These are phyloP conservation scores for Melieria picta DNA, from an alignment of 2,888 invertebrate genomes.

Conservation along the genomic window DNA sequence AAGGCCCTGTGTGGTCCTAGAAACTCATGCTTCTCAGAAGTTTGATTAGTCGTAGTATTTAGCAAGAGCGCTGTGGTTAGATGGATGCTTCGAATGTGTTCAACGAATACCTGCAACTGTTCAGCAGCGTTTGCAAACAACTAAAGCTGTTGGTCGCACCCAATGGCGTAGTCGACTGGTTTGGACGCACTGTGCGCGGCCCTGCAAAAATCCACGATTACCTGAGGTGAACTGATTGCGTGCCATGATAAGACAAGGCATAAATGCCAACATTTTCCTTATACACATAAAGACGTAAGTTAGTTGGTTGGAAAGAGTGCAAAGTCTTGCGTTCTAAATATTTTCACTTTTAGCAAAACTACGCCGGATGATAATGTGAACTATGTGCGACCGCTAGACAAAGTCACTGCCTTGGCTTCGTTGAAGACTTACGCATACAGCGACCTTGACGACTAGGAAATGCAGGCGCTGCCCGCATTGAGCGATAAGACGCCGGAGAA, in stretches of 20 bases:
- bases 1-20: no score
- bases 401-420: slow-evolving; percentile 41
- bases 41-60: not conserved
- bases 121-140: slow-evolving; percentile 45
- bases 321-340: not conserved
- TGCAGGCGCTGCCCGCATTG: slow-evolving; percentile 35
- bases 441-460: slow-evolving; percentile 42
- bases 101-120: slow-evolving; percentile 48
- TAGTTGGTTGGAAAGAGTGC: no score
- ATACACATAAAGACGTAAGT: slow-evolving; percentile 49
- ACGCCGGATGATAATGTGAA: slow-evolving; percentile 41
- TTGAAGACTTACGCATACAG: slow-evolving; percentile 48
- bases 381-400: slow-evolving; percentile 43
- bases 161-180: slow-evolving; percentile 57
- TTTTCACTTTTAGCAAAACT: slow-evolving; percentile 44
- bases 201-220: slow-evolving; percentile 51
- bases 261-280: slow-evolving; percentile 7
- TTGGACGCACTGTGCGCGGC: slow-evolving; percentile 54
- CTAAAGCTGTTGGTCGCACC: slow-evolving; percentile 51
- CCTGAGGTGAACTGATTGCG: slow-evolving; percentile 47
- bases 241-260: not conserved
- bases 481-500: slow-evolving; percentile 41
- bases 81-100: slow-evolving; percentile 40
- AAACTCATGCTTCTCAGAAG: no score
- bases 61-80: not conserved